Conservation (phyloP, 2,113 vertebrate genomes). For the Daphoenositta chrysoptera region DNA sequence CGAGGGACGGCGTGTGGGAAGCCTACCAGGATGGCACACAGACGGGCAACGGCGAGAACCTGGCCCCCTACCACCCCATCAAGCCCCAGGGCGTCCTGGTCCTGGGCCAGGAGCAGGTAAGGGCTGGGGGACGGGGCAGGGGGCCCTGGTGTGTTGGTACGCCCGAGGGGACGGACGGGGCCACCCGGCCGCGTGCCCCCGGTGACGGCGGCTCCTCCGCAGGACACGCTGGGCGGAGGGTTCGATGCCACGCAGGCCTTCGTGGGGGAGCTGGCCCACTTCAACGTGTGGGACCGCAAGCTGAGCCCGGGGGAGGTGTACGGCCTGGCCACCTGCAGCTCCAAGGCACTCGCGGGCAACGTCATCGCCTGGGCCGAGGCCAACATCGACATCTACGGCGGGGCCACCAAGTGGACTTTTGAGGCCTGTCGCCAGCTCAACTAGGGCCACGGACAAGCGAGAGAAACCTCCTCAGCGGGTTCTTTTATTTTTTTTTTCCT, state of each 20-base stretch:
- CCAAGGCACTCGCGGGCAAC: slow-evolving; percentile 83
- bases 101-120: slow-evolving; percentile 95
- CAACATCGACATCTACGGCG: slow-evolving; percentile 92
- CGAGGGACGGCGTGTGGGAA: slow-evolving; percentile 94
- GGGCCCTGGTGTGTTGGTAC: rapidly evolving
- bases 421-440: slow-evolving; percentile 93
- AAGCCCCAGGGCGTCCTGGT: slow-evolving; percentile 94
- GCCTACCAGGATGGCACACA: slow-evolving; percentile 93
- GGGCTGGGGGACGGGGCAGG: rapidly evolving
- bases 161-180: rapidly evolving
- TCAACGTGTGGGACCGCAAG: slow-evolving; percentile 94
- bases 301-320: slow-evolving; percentile 88
- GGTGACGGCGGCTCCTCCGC: not conserved
- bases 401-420: slow-evolving; percentile 95
- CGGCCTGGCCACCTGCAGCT: slow-evolving; percentile 92
- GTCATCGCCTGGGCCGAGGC: slow-evolving; percentile 92
- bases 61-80: slow-evolving; percentile 95
- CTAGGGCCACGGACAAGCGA: slow-evolving; percentile 68
- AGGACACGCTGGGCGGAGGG: slow-evolving; percentile 94
- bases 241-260: slow-evolving; percentile 96
- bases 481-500: not conserved
- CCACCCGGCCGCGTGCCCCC: rapidly evolving
- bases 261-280: slow-evolving; percentile 90
- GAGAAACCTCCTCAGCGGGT: slow-evolving; percentile 17
- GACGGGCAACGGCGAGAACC: slow-evolving; percentile 88